A percentile compares a stretch with the other conserved stretches of the same genome.
These are phyloP conservation scores for Orbicella faveolata DNA, from an alignment of 64 coral and sea anemone species.

Conservation along the genomic window DNA sequence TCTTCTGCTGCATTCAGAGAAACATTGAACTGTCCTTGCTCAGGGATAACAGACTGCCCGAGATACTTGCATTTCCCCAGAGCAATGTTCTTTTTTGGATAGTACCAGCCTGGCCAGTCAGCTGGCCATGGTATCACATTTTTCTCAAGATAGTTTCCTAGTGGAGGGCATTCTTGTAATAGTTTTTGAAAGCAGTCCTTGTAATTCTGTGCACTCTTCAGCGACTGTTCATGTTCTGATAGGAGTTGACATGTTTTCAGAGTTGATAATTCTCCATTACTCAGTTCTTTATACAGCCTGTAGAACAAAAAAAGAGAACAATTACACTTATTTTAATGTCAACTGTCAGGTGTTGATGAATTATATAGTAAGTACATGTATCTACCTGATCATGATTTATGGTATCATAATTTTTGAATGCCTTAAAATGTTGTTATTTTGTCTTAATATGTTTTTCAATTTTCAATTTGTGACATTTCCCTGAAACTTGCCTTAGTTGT, in stretches of 20 bases:
- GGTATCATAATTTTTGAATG: too few species aligned
- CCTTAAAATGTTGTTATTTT: too few species aligned
- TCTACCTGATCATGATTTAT: too few species aligned
- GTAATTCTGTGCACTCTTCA: slow-evolving; percentile 37
- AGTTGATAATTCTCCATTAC: slow-evolving; percentile 25
- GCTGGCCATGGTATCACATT: not conserved
- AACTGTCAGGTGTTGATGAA: too few species aligned
- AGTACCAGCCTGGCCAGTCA: slow-evolving; percentile 56
- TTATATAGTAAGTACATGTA: too few species aligned
- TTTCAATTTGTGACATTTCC: too few species aligned
- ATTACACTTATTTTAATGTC: too few species aligned
- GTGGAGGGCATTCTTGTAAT: not conserved
- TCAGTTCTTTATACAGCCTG: slow-evolving; percentile 35
- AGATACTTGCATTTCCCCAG: not conserved
- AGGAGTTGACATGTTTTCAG: slow-evolving; percentile 33
- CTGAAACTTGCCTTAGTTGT: too few species aligned
- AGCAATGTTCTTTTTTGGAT: slow-evolving; percentile 27
- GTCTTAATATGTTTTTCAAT: too few species aligned
- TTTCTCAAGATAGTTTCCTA: not conserved
- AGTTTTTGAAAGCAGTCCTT: slow-evolving; percentile 3
- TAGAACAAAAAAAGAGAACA: not conserved
- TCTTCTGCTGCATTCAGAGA: slow-evolving; percentile 48
- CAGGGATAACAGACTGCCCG: slow-evolving; percentile 27
- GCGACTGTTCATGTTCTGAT: slow-evolving; percentile 4
- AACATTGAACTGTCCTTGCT: slow-evolving; percentile 45